A percentile compares a stretch with the other conserved stretches of the same genome.
These are phyloP conservation scores for Alloscopus bannaensis DNA, from an alignment of 2,888 invertebrate genomes.

Conservation along the genomic window DNA sequence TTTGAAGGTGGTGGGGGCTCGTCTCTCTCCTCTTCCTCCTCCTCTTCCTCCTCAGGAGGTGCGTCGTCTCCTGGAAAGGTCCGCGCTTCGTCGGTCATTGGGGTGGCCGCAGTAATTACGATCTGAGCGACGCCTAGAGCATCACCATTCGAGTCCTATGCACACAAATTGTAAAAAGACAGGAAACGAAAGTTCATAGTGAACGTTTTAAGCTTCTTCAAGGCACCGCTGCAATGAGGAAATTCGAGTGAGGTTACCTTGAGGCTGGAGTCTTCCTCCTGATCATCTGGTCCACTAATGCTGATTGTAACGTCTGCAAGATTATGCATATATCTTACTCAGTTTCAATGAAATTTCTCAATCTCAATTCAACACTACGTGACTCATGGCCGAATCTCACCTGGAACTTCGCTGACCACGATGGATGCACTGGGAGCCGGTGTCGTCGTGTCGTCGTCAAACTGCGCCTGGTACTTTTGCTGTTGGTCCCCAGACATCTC, in stretches of 20 bases:
- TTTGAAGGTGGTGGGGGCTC: constrained; percentile 14
- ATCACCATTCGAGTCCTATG: constrained; percentile 76
- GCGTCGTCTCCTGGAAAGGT: constrained; percentile 69
- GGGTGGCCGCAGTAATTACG: constrained; percentile 95
- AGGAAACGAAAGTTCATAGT: neutral
- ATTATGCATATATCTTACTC: too few relatives aligned
- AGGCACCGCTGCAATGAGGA: too few relatives aligned
- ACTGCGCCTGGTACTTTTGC: constrained; percentile 84
- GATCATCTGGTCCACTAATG: constrained; percentile 62
- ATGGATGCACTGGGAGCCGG: constrained; percentile 30
- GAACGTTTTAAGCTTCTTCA: neutral
- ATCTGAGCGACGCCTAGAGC: constrained; percentile 90
- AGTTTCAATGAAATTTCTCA: too few relatives aligned
- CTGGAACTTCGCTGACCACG: constrained; percentile 68
- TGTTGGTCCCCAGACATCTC: constrained; percentile 84
- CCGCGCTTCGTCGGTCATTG: constrained; percentile 91
- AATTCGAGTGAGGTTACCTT: constrained; percentile 16
- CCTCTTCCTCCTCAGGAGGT: constrained; percentile 44
- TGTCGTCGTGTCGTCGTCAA: constrained; percentile 41
- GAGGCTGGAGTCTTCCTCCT: constrained; percentile 18
- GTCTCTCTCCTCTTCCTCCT: constrained; percentile 72
- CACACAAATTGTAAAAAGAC: too few relatives aligned
- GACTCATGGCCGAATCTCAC: constrained; percentile 48
- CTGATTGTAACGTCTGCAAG: constrained; percentile 58
- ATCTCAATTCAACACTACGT: neutral